A percentile compares a stretch with the other conserved stretches of the same genome.
phyloP scores from a whole-genome alignment of 2,797 vertebrate genomes.

The Sebastes itinus region DNA sequence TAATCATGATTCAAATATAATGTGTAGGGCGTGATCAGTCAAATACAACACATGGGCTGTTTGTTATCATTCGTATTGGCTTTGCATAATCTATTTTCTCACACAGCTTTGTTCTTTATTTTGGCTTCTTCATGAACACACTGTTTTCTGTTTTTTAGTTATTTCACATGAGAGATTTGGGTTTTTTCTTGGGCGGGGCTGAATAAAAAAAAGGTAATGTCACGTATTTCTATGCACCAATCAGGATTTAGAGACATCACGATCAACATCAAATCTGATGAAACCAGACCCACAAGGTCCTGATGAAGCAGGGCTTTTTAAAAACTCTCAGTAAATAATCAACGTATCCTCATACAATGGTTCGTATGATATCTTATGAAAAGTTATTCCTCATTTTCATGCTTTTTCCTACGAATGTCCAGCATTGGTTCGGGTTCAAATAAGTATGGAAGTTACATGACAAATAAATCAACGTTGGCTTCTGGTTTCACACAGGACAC shows the following conservation, averaged over 20 bases:
- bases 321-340: not conserved
- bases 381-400: too few species aligned
- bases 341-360: too few species aligned
- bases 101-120: not conserved
- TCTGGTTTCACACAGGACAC: too few species aligned
- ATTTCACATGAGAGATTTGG: not conserved
- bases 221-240: not conserved
- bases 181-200: not conserved
- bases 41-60: not conserved
- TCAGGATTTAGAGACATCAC: not conserved
- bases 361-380: too few species aligned
- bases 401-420: too few species aligned
- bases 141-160: not conserved
- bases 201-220: not conserved
- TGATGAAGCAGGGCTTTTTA: not conserved
- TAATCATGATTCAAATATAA: constrained; percentile 33
- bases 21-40: constrained; percentile 7
- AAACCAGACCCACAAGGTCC: not conserved
- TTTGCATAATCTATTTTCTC: not conserved
- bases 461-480: too few species aligned
- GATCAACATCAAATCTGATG: not conserved
- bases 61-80: not conserved
- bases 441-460: too few species aligned
- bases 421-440: too few species aligned
- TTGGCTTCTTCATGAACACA: not conserved